Base-by-base conservation (phyloP, 1,140 invertebrate genomes). In the Harpegnathos saltator region DNA sequence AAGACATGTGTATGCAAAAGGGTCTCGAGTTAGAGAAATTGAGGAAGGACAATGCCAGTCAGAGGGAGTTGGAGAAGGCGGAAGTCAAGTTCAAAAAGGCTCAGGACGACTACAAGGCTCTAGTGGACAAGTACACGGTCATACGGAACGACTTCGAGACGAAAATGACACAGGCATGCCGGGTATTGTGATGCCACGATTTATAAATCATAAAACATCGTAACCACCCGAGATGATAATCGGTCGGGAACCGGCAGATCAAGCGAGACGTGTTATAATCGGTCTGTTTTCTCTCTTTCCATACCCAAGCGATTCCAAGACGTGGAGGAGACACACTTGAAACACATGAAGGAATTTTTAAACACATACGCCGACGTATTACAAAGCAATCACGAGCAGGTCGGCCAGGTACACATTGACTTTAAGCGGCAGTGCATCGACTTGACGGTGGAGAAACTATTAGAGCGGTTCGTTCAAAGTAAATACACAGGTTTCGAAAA, bases 281-380 rank as follows among this genome's bases (percentile, higher is more conserved):
- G 61, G 82, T 75, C 38, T 82, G 66, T 74, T 56, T 26, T 84
- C 89, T 74, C 38, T 44, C 11, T 44, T 44, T 44, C 38, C 81
- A 54, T 87, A 90, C 84, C 68, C 38, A 88, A 97, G 97, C 97
- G 98, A 92, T 99, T 99, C 93, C 98, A 99, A 96, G 97, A 98
- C 93, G 96, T 99, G 26, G 98, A 99, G 94, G 97, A 98, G 91
- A 96, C 96, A 71, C 98, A 99, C 95, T 94, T 99, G 85, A 97
- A 96, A 89, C 98, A 99, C 92, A 99, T 99, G 98, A 98, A 99
- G 92, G 97, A 99, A 87, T 99, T 99, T 95, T 95, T 99, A 62
- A 97, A 97, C 90, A 96, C 96, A 22, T 99, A 99, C 94, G 96
- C 97, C 69, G 97, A 98, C 91, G 96, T 98, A 73, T 95, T 98